phyloP scores from a whole-genome alignment of 2,113 vertebrate genomes.

The Varanus salvator region DNA sequence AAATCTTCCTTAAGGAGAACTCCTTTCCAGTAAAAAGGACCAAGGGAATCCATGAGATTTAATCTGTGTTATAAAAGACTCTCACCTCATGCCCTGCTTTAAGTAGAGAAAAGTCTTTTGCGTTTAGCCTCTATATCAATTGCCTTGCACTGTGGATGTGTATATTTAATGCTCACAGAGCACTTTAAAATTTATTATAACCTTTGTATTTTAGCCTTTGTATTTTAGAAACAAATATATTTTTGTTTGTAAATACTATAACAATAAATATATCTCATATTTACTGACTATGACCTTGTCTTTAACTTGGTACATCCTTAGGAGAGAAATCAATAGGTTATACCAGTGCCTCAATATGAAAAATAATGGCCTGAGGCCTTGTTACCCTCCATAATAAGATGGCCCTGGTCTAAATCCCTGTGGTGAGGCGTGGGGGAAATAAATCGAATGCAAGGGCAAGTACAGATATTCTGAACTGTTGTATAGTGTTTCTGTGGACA shows the following conservation, averaged over 20 bases:
- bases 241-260: too few species aligned
- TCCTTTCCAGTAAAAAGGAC: not conserved
- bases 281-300: not conserved
- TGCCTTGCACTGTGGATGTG: not conserved
- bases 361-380: not conserved
- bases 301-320: not conserved
- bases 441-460: not conserved
- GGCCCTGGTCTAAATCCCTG: not conserved
- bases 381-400: not conserved
- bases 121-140: not conserved
- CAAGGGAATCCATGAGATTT: not conserved
- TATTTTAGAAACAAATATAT: too few species aligned
- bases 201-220: too few species aligned
- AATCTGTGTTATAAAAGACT: not conserved
- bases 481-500: not conserved
- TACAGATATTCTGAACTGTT: not conserved
- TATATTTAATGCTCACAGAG: not conserved
- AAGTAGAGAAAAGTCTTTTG: not conserved
- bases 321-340: not conserved
- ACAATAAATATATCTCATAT: not conserved
- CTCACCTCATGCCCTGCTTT: not conserved
- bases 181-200: not conserved
- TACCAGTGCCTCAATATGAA: not conserved
- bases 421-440: too few species aligned
- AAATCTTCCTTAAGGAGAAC: not conserved